These are phyloP conservation scores for Anguilla anguilla DNA, from an alignment of 2,797 vertebrate species.

Conservation along the genomic window DNA sequence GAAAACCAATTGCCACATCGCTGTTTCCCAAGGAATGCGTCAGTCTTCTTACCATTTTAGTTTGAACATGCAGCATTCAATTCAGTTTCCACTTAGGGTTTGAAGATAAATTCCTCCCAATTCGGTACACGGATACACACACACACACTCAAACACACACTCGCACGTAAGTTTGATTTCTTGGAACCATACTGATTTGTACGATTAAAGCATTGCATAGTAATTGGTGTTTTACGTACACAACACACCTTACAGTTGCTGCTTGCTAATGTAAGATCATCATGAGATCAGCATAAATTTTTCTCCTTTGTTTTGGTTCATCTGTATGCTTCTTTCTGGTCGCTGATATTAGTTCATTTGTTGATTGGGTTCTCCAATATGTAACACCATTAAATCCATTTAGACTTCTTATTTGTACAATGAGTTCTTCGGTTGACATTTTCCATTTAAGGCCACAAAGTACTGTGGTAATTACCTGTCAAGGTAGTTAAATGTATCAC, in stretches of 20 bases:
- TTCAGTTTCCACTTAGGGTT: background rate
- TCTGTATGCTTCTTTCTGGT: background rate
- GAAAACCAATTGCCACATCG: background rate
- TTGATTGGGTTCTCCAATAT: background rate
- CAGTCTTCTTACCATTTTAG: background rate
- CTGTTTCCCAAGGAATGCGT: background rate
- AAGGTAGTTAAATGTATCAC: background rate
- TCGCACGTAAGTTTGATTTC: background rate
- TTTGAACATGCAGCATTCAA: background rate
- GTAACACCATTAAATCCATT: background rate
- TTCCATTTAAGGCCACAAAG: background rate
- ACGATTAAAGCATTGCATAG: background rate
- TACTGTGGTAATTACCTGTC: background rate
- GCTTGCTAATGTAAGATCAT: background rate
- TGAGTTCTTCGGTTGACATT: background rate
- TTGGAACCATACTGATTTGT: background rate
- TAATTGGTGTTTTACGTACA: background rate
- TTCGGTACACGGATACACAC: background rate
- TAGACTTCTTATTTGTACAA: background rate
- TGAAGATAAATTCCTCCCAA: background rate
- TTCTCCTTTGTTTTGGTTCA: background rate
- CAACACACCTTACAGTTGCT: background rate
- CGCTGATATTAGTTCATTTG: background rate
- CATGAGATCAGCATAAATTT: background rate
- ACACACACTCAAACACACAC: background rate